Evolutionary conservation across 2,888 invertebrate species (phyloP), one percentile per base, ranked within the genome.

Genomic region (Clunio marinus): DNA sequence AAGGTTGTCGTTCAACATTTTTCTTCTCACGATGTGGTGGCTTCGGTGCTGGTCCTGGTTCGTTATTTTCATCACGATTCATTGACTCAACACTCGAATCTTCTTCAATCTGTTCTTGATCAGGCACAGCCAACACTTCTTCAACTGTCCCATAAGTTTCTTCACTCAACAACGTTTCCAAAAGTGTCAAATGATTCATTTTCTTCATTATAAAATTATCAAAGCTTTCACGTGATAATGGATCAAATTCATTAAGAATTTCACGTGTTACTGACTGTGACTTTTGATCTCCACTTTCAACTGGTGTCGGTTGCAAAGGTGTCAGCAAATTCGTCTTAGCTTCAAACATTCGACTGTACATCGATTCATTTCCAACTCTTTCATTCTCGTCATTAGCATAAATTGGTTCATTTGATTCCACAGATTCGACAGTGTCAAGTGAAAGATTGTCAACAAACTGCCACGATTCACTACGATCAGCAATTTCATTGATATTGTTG

Each of bases 201-300:
- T 75, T 72, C 63, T 76, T 69, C 69, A 72, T 73, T 5, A 63
- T 28, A 63, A 27, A 63, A 15, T n/a, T 15, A 46, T 63, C 63
- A 20, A 63, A 63, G 69, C 72, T 76, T 70, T 71, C 73, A 20
- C 71, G 74, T 59, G 71, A 72, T 24, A 85, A 76, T 1, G 88
- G 89, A 78, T 89, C 89, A 78, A 89, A 89, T 76, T 88, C 88
- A 75, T 84, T 81, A 60, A 89, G 84, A n/a, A 88, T 82, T 74
- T 87, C 86, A 72, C 72, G 74, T 0, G 74, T 55, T 15, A 69
- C 24, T 46, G 59, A 15, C 13, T 28, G 15, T 32, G 24, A 25
- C n/a, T 28, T 37, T 13, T 35, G 13, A 32, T 62, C 24, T 17
- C 1, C 22, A 10, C 59, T 32, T 20, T 60, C 60, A 24, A 32